Evolutionary conservation across 2,888 invertebrate species (phyloP).

Genomic region (Callyntrura guangdongensis): DNA sequence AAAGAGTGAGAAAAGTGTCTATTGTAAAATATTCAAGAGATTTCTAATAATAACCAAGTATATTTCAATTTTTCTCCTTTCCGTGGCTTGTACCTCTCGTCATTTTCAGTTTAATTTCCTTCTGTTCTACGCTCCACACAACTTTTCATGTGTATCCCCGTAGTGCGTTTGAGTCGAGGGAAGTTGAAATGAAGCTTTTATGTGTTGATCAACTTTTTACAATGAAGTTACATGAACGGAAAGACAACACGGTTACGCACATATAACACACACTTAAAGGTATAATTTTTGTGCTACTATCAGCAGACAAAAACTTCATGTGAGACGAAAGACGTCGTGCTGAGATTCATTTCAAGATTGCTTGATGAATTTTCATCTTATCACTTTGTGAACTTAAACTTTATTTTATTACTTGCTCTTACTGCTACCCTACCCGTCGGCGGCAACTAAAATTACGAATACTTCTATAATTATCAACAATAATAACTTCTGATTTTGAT

Average conservation of each 20-base stretch:
- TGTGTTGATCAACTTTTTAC: conserved; percentile 22
- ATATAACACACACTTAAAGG: background rate
- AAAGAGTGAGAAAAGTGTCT: background rate
- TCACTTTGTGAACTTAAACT: conserved; percentile 52
- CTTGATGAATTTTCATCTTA: conserved; percentile 65
- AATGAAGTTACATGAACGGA: background rate
- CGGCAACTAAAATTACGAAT: background rate
- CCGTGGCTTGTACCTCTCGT: background rate
- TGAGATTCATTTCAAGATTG: conserved; percentile 55
- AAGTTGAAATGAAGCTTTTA: conserved; percentile 10
- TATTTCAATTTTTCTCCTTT: conserved; percentile 39
- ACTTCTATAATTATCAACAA: conserved; percentile 43
- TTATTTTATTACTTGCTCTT: background rate
- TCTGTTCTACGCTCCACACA: background rate
- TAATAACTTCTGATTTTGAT: background rate
- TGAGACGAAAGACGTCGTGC: conserved; percentile 42
- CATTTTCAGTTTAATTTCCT: conserved; percentile 7
- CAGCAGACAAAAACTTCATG: conserved; percentile 15
- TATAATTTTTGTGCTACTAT: conserved; percentile 11
- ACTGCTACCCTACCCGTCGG: too few species aligned
- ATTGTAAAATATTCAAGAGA: conserved; percentile 45
- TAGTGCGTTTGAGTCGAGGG: background rate
- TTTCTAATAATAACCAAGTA: conserved; percentile 34
- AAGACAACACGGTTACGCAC: background rate
- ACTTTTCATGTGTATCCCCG: background rate